phyloP scores from a whole-genome alignment of 2,888 invertebrate species.

The Philhelius pedissequus region DNA sequence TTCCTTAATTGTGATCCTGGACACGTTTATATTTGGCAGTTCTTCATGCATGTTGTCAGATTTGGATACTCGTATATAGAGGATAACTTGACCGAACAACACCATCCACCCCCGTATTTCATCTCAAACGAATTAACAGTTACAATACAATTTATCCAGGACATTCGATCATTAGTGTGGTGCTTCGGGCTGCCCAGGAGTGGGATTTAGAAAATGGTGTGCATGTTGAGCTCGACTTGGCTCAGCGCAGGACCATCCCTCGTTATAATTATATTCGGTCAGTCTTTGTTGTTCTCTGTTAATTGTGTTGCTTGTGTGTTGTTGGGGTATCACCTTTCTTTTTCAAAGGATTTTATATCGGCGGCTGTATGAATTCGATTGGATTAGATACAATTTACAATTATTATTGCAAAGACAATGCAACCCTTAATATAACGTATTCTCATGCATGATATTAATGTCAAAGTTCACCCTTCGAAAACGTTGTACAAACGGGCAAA shows the following conservation, averaged over 20 bases:
- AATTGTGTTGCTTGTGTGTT: slow-evolving; percentile 30
- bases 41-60: slow-evolving; percentile 34
- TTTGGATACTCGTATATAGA: slow-evolving; percentile 1
- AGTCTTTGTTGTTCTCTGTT: slow-evolving; percentile 60
- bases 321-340: slow-evolving; percentile 55
- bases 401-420: slow-evolving; percentile 38
- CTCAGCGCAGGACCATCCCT: slow-evolving; percentile 42
- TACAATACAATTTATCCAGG: slow-evolving; percentile 64
- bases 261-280: slow-evolving; percentile 54
- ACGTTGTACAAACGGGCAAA: too few species aligned
- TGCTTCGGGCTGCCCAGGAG: background rate
- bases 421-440: slow-evolving; percentile 23
- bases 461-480: too few species aligned
- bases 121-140: slow-evolving; percentile 56
- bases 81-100: slow-evolving; percentile 32
- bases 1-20: slow-evolving; percentile 72
- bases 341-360: background rate
- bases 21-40: slow-evolving; percentile 70
- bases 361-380: slow-evolving; percentile 9
- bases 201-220: background rate
- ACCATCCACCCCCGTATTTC: slow-evolving; percentile 8
- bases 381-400: slow-evolving; percentile 14
- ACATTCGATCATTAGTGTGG: slow-evolving; percentile 66
- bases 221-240: background rate
- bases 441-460: background rate